These are phyloP conservation scores for Scaptomyza flava DNA, from an alignment of 2,888 invertebrate genomes.

Conservation along the genomic window DNA sequence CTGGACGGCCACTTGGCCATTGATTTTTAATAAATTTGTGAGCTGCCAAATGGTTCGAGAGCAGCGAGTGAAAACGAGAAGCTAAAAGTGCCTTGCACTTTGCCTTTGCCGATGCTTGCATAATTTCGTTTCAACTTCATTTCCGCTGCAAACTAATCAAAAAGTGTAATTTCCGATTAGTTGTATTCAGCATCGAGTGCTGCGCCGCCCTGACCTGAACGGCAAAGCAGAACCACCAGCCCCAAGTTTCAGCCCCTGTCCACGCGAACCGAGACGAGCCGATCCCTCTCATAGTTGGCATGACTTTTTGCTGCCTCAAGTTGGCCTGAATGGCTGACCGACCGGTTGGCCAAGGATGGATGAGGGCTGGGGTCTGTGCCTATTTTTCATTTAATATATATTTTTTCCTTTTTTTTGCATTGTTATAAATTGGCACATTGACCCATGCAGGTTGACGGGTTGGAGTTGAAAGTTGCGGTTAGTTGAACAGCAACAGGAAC, in stretches of 20 bases:
- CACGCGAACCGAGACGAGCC: conserved; percentile 4
- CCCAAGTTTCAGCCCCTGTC: background rate
- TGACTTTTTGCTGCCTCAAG: conserved; percentile 46
- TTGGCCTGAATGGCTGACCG: conserved; percentile 44
- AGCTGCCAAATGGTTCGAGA: conserved; percentile 45
- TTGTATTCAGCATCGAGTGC: conserved; percentile 76
- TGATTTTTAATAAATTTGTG: conserved; percentile 77
- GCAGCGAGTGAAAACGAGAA: background rate
- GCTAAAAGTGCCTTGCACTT: conserved; percentile 40
- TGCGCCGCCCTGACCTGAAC: conserved; percentile 38
- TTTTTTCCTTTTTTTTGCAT: conserved; percentile 30
- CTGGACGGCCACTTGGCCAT: conserved; percentile 49
- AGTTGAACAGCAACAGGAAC: conserved; percentile 36
- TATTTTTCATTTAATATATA: conserved; percentile 34
- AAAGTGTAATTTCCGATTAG: conserved; percentile 85
- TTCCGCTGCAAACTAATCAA: conserved; percentile 85
- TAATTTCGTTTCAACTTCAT: conserved; percentile 85
- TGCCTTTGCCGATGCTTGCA: conserved; percentile 60
- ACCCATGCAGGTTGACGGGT: conserved; percentile 58
- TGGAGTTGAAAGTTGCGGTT: conserved; percentile 39
- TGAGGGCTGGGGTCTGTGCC: conserved; percentile 24
- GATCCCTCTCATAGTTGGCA: conserved; percentile 42
- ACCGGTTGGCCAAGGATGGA: conserved; percentile 13
- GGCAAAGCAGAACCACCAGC: conserved; percentile 19
- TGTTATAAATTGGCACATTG: conserved; percentile 78